phyloP scores from a whole-genome alignment of 2,113 vertebrate genomes.

The Podarcis muralis region DNA sequence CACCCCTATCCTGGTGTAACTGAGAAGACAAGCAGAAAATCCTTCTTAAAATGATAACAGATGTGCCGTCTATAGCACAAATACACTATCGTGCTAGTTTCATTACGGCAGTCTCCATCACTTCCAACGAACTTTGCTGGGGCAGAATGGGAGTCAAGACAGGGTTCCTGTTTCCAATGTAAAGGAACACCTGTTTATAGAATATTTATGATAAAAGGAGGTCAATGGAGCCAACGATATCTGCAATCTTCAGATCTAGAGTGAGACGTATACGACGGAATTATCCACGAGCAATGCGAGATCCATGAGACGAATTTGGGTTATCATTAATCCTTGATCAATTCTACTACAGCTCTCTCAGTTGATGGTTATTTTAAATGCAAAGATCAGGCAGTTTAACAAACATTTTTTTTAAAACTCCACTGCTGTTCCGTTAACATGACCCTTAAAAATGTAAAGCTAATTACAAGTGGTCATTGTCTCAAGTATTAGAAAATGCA shows the following conservation, averaged over 20 bases:
- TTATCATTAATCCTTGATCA: background rate
- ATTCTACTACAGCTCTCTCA: background rate
- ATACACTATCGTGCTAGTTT: slow-evolving; percentile 60
- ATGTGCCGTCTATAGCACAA: slow-evolving; percentile 60
- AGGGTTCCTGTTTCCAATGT: background rate
- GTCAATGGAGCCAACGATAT: background rate
- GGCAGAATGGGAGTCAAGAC: slow-evolving; percentile 47
- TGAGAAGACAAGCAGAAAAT: slow-evolving; percentile 68
- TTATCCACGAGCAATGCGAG: slow-evolving; percentile 2
- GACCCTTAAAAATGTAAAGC: background rate
- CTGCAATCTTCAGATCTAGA: background rate
- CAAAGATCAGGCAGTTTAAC: background rate
- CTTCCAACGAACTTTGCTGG: slow-evolving; percentile 42
- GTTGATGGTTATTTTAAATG: background rate
- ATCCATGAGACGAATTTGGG: background rate
- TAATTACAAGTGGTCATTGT: background rate
- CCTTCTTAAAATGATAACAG: slow-evolving; percentile 71
- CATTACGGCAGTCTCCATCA: slow-evolving; percentile 54
- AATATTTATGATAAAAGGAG: background rate
- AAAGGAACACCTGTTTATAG: background rate
- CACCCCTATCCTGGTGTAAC: slow-evolving; percentile 51
- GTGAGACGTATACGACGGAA: background rate
- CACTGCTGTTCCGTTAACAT: background rate
- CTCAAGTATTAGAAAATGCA: background rate
- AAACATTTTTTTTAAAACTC: background rate